Percentiles rank a stretch among this genome's conserved stretches.
These are phyloP conservation scores for Eueremaeus valkanovi DNA, from an alignment of 2,888 invertebrate genomes.

Conservation along the genomic window DNA sequence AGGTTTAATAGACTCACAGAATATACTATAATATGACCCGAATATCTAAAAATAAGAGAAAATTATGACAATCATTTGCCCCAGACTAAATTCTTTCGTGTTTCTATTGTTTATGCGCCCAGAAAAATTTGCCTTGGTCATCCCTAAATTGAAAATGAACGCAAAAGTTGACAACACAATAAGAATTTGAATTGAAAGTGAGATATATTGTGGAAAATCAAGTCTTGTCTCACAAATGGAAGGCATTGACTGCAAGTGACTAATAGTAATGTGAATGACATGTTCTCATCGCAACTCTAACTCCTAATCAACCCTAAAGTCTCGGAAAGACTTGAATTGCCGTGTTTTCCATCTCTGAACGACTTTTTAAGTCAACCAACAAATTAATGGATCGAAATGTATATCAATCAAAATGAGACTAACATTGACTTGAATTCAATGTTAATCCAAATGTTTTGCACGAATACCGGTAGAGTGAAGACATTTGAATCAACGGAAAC, in stretches of 20 bases:
- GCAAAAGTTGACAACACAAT: background rate
- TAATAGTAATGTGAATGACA: background rate
- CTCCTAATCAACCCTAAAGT: background rate
- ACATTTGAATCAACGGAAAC: no score
- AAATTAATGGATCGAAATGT: constrained; percentile 9
- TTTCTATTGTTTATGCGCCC: no score
- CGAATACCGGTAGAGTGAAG: no score
- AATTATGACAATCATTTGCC: no score
- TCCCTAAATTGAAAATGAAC: no score
- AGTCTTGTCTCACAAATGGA: background rate
- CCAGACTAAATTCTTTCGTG: no score
- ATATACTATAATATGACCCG: no score
- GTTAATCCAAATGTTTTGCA: no score
- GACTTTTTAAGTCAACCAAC: background rate
- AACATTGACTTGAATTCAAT: no score
- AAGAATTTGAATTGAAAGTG: background rate
- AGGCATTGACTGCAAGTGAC: background rate
- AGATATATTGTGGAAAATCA: background rate
- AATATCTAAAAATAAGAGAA: no score
- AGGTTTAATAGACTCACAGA: no score
- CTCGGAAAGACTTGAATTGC: background rate
- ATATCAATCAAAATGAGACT: constrained; percentile 21
- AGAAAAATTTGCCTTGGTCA: no score
- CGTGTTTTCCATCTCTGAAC: constrained; percentile 22
- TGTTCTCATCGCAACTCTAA: background rate